Percentiles rank a stretch among this genome's conserved stretches.
Evolutionary conservation across 2,888 invertebrate species (phyloP).

Genomic region (Uropetala carovei): DNA sequence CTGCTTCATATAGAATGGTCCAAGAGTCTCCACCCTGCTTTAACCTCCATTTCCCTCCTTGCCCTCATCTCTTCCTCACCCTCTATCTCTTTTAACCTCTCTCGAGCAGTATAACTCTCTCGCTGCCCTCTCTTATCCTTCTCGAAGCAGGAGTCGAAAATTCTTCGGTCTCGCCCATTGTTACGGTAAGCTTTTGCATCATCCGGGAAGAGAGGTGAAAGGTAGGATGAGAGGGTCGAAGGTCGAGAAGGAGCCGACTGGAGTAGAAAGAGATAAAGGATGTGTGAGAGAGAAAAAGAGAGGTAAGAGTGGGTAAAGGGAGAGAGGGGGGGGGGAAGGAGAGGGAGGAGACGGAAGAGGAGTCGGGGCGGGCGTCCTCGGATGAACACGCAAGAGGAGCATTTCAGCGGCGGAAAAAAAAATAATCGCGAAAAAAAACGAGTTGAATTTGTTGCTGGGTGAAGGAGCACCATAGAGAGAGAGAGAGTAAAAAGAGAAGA

Average conservation of each 20-base stretch:
- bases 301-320: neutral
- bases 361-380: neutral
- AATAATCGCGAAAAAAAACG: neutral
- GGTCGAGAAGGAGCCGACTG: neutral
- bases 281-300: neutral
- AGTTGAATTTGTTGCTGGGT: neutral
- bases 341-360: neutral
- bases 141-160: neutral
- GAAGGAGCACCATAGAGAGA: neutral
- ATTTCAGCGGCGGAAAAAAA: neutral
- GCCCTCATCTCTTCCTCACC: too few relatives aligned
- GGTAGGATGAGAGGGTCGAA: constrained; percentile 5
- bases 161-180: constrained; percentile 39
- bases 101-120: neutral
- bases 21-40: too few relatives aligned
- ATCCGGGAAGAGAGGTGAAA: constrained; percentile 13
- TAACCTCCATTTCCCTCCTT: too few relatives aligned
- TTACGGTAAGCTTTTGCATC: constrained; percentile 37
- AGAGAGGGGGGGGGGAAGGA: neutral
- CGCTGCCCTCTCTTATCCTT: neutral
- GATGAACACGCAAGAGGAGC: too few relatives aligned
- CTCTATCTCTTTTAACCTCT: too few relatives aligned
- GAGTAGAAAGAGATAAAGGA: neutral
- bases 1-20: too few relatives aligned
- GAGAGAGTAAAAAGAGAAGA: neutral